Base-by-base conservation (phyloP, 2,888 invertebrate species). In the Achlya flavicornis region DNA sequence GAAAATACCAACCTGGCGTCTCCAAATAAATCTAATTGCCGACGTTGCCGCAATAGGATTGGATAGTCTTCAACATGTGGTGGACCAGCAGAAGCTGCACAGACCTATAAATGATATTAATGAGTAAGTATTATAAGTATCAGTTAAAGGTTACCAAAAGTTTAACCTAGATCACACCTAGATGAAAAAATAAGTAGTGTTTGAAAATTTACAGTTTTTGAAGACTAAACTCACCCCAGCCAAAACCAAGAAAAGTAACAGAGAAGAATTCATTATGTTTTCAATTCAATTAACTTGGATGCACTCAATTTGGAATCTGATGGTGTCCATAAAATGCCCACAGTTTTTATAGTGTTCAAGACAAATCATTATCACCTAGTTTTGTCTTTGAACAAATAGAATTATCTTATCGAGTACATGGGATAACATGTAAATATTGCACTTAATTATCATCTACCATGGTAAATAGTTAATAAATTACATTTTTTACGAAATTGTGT, bases 271-370 rank as follows among this genome's bases (percentile, higher is more conserved):
- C 90, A 90, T 90, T 72, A 75, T 84, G 35, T 0, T 6, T 41
- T 14, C 4, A 64, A 62, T 57, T 59, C 65, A 19, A 41, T 14
- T 41, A 67, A 61, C 53, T 58, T 33, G 35, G 61, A 61, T 64
- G 65, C 33, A 64, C 35, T 7, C 57, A 33, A 69, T 66, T 58
- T 16, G 38, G 46, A 70, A 62, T 74, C 62, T 76, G 72, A 69
- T 70, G 64, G 61, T 71, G 10, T 64, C 48, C 62, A 58, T 43
- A 38, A 65, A 65, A 66, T 71, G 66, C 60, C 65, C 68, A 79
- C 80, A 80, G 83, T 82, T 86, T 89, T 86, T 91, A 90, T 90
- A 89, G 76, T 68, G 73, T 69, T 78, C 70, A 72, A 74, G 67
- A 14, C 14, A 74, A 80, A 79, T 71, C 69, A 79, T 76, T 83